phyloP scores from a whole-genome alignment of 2,113 vertebrate species.

The Osmerus mordax region DNA sequence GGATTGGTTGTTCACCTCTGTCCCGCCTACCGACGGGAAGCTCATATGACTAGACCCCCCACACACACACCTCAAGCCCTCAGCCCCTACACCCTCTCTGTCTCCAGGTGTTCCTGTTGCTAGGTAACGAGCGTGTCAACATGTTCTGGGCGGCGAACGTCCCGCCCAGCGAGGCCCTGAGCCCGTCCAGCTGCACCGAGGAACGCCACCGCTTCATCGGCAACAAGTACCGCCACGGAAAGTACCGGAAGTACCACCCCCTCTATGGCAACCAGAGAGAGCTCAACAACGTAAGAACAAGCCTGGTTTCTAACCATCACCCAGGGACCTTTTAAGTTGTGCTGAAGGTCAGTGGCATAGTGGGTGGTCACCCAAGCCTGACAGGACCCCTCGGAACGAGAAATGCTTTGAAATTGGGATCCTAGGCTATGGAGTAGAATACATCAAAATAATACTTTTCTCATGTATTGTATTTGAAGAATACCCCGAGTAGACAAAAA shows the following conservation, averaged over 20 bases:
- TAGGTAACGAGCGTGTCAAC: constrained; percentile 83
- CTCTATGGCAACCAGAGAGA: constrained; percentile 91
- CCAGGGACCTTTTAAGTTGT: neutral
- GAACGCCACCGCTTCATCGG: constrained; percentile 78
- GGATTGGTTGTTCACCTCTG: too few species aligned
- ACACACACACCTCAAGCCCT: neutral
- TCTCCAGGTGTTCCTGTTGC: constrained; percentile 79
- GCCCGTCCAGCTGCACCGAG: constrained; percentile 68
- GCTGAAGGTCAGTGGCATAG: too few species aligned
- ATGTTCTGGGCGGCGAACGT: constrained; percentile 92
- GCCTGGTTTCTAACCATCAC: neutral
- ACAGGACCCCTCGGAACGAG: too few species aligned
- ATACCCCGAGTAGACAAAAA: too few species aligned
- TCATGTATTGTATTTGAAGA: too few species aligned
- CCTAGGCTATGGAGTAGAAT: too few species aligned
- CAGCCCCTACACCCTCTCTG: neutral
- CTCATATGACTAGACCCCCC: neutral
- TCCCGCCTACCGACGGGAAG: too few species aligned
- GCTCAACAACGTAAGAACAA: constrained; percentile 81
- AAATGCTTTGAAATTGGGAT: too few species aligned
- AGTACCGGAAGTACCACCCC: constrained; percentile 89
- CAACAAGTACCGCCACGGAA: constrained; percentile 91
- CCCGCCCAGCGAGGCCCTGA: constrained; percentile 87
- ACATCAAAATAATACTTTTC: too few species aligned
- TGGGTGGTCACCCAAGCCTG: too few species aligned